These are phyloP conservation scores for Cetoscarus ocellatus DNA, from an alignment of 2,797 vertebrate genomes.

Conservation along the genomic window DNA sequence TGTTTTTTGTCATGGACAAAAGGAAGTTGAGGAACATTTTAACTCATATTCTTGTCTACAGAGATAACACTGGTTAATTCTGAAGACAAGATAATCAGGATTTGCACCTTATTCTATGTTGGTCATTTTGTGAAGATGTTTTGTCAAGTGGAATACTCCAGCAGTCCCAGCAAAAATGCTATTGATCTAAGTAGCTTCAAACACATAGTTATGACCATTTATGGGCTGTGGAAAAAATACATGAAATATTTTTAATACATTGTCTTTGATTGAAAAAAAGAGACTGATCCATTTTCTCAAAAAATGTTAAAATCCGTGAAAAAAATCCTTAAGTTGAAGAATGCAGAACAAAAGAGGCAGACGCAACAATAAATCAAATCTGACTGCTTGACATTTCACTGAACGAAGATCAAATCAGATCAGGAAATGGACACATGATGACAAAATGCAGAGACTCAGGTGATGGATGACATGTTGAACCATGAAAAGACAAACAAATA, in stretches of 20 bases:
- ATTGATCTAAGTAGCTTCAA: background rate
- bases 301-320: background rate
- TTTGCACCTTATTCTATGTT: too few relatives aligned
- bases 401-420: conserved; percentile 44
- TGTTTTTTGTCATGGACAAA: too few relatives aligned
- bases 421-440: conserved; percentile 53
- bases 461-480: conserved; percentile 52
- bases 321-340: conserved; percentile 35
- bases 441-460: conserved; percentile 37
- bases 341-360: conserved; percentile 36
- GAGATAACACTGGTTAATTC: too few relatives aligned
- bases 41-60: too few relatives aligned
- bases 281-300: background rate
- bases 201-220: background rate
- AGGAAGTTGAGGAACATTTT: too few relatives aligned
- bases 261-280: too few relatives aligned
- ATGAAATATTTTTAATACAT: too few relatives aligned
- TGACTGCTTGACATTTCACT: conserved; percentile 33
- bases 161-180: background rate
- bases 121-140: too few relatives aligned
- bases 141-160: too few relatives aligned
- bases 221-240: background rate
- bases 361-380: conserved; percentile 48
- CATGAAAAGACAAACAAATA: conserved; percentile 21
- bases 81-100: too few relatives aligned